Evolutionary conservation across 2,888 invertebrate genomes (phyloP), one percentile per base, ranked within the genome.

Genomic region (Cephus spinipes): DNA sequence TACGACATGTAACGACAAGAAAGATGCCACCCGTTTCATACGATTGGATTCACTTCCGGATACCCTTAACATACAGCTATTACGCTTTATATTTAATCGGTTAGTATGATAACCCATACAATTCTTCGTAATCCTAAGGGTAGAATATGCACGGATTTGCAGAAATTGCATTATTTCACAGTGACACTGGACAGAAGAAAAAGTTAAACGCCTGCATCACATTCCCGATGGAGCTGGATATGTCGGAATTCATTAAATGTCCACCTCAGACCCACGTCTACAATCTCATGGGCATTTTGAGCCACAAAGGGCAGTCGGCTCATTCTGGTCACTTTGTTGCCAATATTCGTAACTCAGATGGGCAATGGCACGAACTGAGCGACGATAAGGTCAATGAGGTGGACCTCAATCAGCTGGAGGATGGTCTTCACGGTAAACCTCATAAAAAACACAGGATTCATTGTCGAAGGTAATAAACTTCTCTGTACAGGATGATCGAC

Each of bases 281-380:
- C 85, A 93, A 93, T 82, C 92, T 95, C 73, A 93, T 92, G 69
- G 95, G 95, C 6, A 95, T 95, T 78, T 91, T 95, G 73, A 94
- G 95, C 81, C 95, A 95, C 85, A 93, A 94, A 84, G 95, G 95
- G 3, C 92, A 92, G 30, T 94, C 94, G 79, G 94, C 95, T 11
- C 93, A 94, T 86, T 94, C 94, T 75, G 95, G 95, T 1, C 95
- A 95, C 88, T 95, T 95, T 87, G 92, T 94, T 87, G 92, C 93
- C 84, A 90, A 89, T 88, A 92, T 90, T 83, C 88, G 89, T 80
- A 89, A 89, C 83, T 88, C 91, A 15, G 92, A 92, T 31, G 93
- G 93, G 31, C 92, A 92, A 74, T 95, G 95, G 95, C 94, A 93
- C 87, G 94, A 94, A 84, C 95, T 95, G 86, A 95, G 95, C 85